These are phyloP conservation scores for Mythimna vitellina DNA, from an alignment of 2,888 invertebrate genomes.

Conservation along the genomic window DNA sequence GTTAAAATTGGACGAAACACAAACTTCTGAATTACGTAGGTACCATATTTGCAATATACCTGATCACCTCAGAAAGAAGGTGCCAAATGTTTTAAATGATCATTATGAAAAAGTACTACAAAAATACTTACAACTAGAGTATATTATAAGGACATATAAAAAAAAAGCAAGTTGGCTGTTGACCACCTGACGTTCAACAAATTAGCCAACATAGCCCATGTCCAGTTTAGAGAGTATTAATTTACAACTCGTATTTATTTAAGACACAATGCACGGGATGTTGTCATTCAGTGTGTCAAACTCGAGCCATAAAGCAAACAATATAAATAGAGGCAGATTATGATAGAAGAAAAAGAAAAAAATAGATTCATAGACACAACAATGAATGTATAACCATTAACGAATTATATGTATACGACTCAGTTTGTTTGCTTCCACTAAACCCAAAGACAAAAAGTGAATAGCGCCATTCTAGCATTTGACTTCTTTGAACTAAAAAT, in stretches of 20 bases:
- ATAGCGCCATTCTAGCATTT: neutral
- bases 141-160: slow-evolving; percentile 57
- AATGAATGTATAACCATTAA: neutral
- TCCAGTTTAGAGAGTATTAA: slow-evolving; percentile 79
- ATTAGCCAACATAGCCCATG: slow-evolving; percentile 75
- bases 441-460: neutral
- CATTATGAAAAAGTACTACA: neutral
- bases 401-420: neutral
- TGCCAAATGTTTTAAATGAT: too few species aligned
- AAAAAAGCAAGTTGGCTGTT: slow-evolving; percentile 69
- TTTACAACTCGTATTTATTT: slow-evolving; percentile 79
- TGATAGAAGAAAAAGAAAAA: neutral
- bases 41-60: neutral
- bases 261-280: slow-evolving; percentile 42
- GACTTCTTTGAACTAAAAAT: neutral
- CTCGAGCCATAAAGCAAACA: slow-evolving; percentile 26
- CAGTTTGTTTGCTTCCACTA: neutral
- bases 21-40: neutral
- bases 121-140: slow-evolving; percentile 57
- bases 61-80: too few species aligned
- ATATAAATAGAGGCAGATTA: neutral
- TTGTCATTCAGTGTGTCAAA: slow-evolving; percentile 39
- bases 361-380: too few species aligned
- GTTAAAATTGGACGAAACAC: neutral
- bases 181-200: slow-evolving; percentile 79